Evolutionary conservation across 2,888 invertebrate species (phyloP), one percentile per base, ranked within the genome.

Genomic region (Diabrotica balteata): DNA sequence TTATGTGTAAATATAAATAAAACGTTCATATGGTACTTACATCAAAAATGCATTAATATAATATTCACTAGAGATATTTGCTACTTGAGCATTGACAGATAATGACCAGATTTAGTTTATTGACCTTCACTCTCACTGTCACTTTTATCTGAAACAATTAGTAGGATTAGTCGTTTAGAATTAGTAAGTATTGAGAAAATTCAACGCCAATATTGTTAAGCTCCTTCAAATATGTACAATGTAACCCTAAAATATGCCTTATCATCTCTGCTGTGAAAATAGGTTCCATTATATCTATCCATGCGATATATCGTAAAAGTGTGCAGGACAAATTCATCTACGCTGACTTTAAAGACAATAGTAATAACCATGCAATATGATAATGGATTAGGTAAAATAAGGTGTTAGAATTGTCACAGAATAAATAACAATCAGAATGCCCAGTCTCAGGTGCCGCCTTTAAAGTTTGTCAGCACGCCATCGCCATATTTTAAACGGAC

Each of bases 101-200:
- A 55, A 69, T 72, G 69, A 73, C 67, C 69, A 72, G 69, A 70
- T 65, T 53, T 69, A 59, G 66, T 80, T 90, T 91, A 94, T 88
- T 94, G 94, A 87, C 94, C 94, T 88, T 95, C 94, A 86, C 94
- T 95, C 88, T 95, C 94, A 87, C 93, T 95, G 90, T 95, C 94
- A 87, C 94, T 94, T 88, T 94, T 94, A 88, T 95, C 94, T 95
- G 89, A 73, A 89, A 90, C 70, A 74, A 73, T 50, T 45, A 59
- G 55, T 76, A 75, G 73, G 73, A 60, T 57, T 57, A 57, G 55
- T 57, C 9, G 10, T 42, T 10, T 42, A 32, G 32, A 32, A 32
- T 32, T 32, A 32, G 32, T 32, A n/a, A 57, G 42, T 32, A 42
- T 46, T 47, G 4, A 59, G 7, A n/a, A 32, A n/a, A 17, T 8